Evolutionary conservation across 2,888 invertebrate genomes (phyloP).

Genomic region (Epinotia ramella): DNA sequence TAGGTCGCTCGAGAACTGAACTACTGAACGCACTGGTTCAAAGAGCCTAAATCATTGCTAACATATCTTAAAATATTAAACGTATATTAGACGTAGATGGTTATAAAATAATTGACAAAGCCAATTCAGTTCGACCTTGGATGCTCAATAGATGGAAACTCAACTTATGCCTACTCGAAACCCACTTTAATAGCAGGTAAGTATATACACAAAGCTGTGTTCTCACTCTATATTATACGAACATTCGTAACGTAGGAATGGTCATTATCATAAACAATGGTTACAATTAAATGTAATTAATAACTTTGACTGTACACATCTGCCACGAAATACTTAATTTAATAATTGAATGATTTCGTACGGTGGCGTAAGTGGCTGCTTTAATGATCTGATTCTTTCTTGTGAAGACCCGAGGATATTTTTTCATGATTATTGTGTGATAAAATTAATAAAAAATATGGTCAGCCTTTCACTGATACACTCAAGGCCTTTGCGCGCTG

Average conservation of each 20-base stretch:
- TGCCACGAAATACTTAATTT: constrained; percentile 7
- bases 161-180: neutral
- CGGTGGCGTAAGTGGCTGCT: too few species aligned
- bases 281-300: neutral
- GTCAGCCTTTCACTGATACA: too few species aligned
- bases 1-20: too few species aligned
- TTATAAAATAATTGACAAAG: constrained; percentile 12
- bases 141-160: constrained; percentile 5
- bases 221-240: neutral
- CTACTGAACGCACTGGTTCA: too few species aligned
- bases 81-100: too few species aligned
- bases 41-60: neutral
- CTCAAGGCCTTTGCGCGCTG: too few species aligned
- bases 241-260: neutral
- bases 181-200: neutral
- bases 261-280: neutral
- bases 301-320: neutral
- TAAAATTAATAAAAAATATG: too few species aligned
- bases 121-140: constrained; percentile 24
- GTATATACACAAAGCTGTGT: neutral
- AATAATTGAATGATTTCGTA: neutral
- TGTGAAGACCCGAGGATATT: too few species aligned
- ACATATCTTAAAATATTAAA: neutral
- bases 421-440: too few species aligned
- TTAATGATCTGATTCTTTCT: too few species aligned